phyloP scores from a whole-genome alignment of 2,888 invertebrate genomes.

The Prionchulus punctatus region DNA sequence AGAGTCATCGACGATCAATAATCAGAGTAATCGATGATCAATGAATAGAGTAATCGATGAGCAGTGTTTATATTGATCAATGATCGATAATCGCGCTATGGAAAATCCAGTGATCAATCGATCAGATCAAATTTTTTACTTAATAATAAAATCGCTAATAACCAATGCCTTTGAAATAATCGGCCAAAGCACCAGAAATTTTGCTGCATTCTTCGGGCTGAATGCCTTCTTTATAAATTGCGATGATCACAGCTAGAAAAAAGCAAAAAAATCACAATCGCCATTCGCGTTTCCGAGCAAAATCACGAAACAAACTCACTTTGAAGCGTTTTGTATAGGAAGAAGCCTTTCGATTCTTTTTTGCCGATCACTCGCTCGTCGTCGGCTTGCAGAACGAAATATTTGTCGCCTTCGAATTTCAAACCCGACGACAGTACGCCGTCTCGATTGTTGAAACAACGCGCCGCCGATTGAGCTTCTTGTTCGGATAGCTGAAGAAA shows the following conservation, averaged over 20 bases:
- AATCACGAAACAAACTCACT: slow-evolving; percentile 14
- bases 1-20: too few relatives aligned
- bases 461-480: slow-evolving; percentile 21
- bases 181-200: slow-evolving; percentile 26
- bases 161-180: slow-evolving; percentile 27
- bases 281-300: not conserved
- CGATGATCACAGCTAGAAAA: slow-evolving; percentile 26
- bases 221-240: slow-evolving; percentile 28
- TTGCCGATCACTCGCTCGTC: slow-evolving; percentile 30
- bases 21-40: too few relatives aligned
- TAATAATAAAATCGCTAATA: slow-evolving; percentile 24
- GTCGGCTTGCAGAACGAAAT: slow-evolving; percentile 24
- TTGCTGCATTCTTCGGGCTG: slow-evolving; percentile 30
- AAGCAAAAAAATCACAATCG: not conserved
- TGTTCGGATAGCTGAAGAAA: slow-evolving; percentile 17
- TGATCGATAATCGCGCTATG: too few relatives aligned
- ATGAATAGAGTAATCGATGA: too few relatives aligned
- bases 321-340: slow-evolving; percentile 28
- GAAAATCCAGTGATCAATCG: too few relatives aligned
- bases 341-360: slow-evolving; percentile 28
- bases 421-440: slow-evolving; percentile 24
- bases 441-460: slow-evolving; percentile 21
- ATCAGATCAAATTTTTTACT: too few relatives aligned
- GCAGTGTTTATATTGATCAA: too few relatives aligned
- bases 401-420: slow-evolving; percentile 28